Evolutionary conservation across 2,888 invertebrate genomes (phyloP), one percentile per base, ranked within the genome.

Genomic region (Caenorhabditis sp.): DNA sequence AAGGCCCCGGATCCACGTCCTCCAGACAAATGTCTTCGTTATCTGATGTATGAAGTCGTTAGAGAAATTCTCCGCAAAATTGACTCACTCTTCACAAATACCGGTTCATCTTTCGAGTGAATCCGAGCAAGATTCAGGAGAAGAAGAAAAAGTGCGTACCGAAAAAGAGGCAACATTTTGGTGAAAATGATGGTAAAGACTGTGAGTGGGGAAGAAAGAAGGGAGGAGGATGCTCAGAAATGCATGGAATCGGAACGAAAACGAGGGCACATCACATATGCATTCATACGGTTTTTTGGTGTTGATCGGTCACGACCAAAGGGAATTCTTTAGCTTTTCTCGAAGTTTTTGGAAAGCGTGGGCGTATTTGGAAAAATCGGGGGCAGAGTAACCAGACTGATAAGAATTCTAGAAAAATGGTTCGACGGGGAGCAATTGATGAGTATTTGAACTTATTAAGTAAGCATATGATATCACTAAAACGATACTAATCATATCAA

Each of bases 1-100:
- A 87, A 1, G 87, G 87, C 8, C 87, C 87, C 4, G 83, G 79
- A 55, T 86, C 86, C 27, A 78, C 80, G 27, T 63, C 59, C 45
- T 78, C 78, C 15, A 72, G 53, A 46, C 82, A 82, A 20, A 78
- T 70, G 55, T 82, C 82, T 55, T 78, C 80, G 32, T 68, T 74
- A 37, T 78, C 81, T 79, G 46, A 46, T 70, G 2, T 35, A 22
- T 8, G 8, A 8, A 15, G 20, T 35, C 17, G 2, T 35, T 3
- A 22, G 9, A 17, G 20, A 2, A 15, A 8, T 20, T 8, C 8
- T 9, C 9, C 8, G 32, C 17, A 3, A 32, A 20, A 8, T 37
- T 24, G 7, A 52, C 58, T 32, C 22, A 70, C 70, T 71, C 30
- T 61, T 72, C 7, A 56, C 35, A n/a, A 72, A 63, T 27, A 72